Evolutionary conservation across 2,888 invertebrate genomes (phyloP), one percentile per base, ranked within the genome.

Genomic region (Caradrina kadenii): DNA sequence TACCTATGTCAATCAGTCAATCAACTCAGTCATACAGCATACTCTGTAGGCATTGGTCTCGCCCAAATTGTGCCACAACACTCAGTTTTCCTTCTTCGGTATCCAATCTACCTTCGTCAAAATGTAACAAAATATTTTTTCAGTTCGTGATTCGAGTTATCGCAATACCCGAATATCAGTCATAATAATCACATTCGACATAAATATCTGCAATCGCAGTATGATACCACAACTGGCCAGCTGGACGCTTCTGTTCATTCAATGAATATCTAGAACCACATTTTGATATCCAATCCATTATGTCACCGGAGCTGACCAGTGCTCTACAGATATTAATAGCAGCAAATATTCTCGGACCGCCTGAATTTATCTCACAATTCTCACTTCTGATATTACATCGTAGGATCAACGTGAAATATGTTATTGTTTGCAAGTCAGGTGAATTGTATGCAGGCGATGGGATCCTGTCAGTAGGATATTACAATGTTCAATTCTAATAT

Each of bases 251-350:
- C 63, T 76, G 63, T 74, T 70, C 52, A 77, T 75, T 54, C 58
- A 58, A 39, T 22, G 26, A 10, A 50, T 54, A 62, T 26, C 42
- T 22, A 60, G 21, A 52, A 45, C 35, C 48, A 56, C 26, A 42
- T 54, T 68, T 59, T 11, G 42, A 60, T 61, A 73, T 53, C 52
- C 52, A 76, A 73, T 78, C 55, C 68, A 76, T 53, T 63, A 60
- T 53, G 55, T 68, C 63, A 55, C 49, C 22, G 17, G 56, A 61
- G 42, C 60, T 50, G 68, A 53, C 73, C 42, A 55, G 50, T n/a
- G 60, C 26, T 68, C 78, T n/a, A 78, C 78, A 73, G 78, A 60
- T 77, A 80, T 79, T 72, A 79, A 81, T 76, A 81, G 64, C 71
- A 54, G 58, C 69, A 65, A 79, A 80, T 79, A 76, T 76, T 73